Evolutionary conservation across 2,797 vertebrate genomes (phyloP).

Genomic region (Notoglanidium macrostoma): DNA sequence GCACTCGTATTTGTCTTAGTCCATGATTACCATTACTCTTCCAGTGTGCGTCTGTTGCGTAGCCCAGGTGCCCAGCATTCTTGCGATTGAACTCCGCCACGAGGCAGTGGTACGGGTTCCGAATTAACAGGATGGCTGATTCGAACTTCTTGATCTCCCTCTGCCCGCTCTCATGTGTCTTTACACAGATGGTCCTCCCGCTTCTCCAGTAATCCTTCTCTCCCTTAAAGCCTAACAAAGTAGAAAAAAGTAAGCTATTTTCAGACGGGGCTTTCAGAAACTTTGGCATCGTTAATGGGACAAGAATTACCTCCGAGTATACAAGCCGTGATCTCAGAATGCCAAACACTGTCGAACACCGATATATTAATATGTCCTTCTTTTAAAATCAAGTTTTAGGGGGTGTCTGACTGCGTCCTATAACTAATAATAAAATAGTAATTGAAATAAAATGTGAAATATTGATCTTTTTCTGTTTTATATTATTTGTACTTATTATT

Average conservation of each 20-base stretch:
- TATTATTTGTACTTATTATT: background rate
- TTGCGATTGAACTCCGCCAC: constrained; percentile 94
- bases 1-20: background rate
- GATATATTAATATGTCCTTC: too few relatives aligned
- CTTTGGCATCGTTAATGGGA: background rate
- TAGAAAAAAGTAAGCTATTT: background rate
- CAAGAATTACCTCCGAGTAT: background rate
- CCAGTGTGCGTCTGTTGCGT: constrained; percentile 88
- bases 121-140: constrained; percentile 89
- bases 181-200: constrained; percentile 91
- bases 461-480: background rate
- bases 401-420: background rate
- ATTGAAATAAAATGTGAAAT: background rate
- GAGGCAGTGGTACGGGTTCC: constrained; percentile 92
- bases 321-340: background rate
- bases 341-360: background rate
- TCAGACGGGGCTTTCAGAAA: background rate
- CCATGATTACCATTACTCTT: constrained; percentile 83
- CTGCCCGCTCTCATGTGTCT: constrained; percentile 94
- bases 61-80: constrained; percentile 92
- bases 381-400: background rate
- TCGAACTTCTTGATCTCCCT: constrained; percentile 94
- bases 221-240: constrained; percentile 89
- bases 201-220: constrained; percentile 98
- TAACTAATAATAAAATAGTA: background rate